These are phyloP conservation scores for Sinosuthora webbiana DNA, from an alignment of 2,113 vertebrate genomes.

Conservation along the genomic window DNA sequence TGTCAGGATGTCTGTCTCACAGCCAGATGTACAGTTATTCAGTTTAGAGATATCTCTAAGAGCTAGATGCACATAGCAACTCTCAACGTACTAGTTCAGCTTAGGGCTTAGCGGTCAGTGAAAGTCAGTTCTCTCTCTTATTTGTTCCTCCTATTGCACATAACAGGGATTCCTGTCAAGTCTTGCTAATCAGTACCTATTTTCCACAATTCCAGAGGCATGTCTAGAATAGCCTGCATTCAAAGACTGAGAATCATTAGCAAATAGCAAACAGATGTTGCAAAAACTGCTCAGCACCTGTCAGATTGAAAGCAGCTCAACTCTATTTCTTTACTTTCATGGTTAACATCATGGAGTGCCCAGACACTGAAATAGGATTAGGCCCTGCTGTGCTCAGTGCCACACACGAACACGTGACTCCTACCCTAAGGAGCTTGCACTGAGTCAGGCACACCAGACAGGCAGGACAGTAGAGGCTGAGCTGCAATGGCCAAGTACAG, in stretches of 20 bases:
- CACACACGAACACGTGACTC: background rate
- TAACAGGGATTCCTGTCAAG: background rate
- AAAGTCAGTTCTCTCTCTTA: constrained; percentile 6
- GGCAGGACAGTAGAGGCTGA: background rate
- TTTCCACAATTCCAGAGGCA: background rate
- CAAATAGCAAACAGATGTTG: background rate
- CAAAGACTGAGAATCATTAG: background rate
- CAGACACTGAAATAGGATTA: constrained; percentile 38
- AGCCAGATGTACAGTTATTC: background rate
- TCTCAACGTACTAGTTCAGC: background rate
- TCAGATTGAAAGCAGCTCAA: background rate
- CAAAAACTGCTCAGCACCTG: background rate
- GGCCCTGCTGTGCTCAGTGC: background rate
- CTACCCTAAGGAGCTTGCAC: constrained; percentile 13
- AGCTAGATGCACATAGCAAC: background rate
- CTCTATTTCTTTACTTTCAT: background rate
- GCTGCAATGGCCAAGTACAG: background rate
- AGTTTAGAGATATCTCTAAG: background rate
- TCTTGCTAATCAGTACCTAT: background rate
- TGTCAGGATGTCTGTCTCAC: background rate
- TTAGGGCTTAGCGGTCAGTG: background rate
- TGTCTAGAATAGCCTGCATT: background rate
- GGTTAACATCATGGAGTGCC: background rate
- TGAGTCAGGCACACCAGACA: background rate
- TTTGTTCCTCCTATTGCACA: background rate